Evolutionary conservation across 2,113 vertebrate genomes (phyloP), one percentile per base, ranked within the genome.

Genomic region (Ornithorhynchus anatinus): DNA sequence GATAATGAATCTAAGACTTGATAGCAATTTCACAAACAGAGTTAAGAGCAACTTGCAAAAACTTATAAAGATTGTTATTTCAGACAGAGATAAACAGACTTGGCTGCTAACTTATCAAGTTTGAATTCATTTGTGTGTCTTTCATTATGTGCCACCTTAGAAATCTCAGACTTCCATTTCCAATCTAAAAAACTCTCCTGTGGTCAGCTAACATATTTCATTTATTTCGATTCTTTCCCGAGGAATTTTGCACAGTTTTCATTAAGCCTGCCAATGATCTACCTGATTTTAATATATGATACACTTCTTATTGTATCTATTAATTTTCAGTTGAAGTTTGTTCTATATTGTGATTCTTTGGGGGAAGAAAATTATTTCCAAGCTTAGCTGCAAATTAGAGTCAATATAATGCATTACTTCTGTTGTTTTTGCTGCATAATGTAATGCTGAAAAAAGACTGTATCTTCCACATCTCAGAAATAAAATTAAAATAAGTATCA

Each of bases 1-100:
- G 29, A 47, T 53, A 78, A 84, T 65, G 72, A 70, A 87, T 82
- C 59, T 81, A 11, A 7, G 17, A 62, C 44, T 59, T 51, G 38
- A 84, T 36, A 82, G 76, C 1, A 3, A 43, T 15, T 52, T 33
- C 5, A 0, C 42, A 42, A 2, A 67, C 36, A 65, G 5, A 45
- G 23, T 6, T 59, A 57, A 82, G 81, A 37, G 10, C 33, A 79
- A 47, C 11, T 47, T 8, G 15, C 59, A 62, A 67, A 36, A 1
- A 69, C 25, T 69, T 36, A 31, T 19, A 37, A 23, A 58, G 10
- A 15, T 61, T 64, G 40, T 15, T 51, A 75, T 8, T 0, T 0
- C 0, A 15, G 40, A 25, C 35, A 52, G 13, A 31, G 66, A 22
- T 56, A 50, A 73, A 27, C 5, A 53, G 23, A 12, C 16, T 67